Evolutionary conservation across 1,140 invertebrate species (phyloP).

Genomic region (Myzus persicae): DNA sequence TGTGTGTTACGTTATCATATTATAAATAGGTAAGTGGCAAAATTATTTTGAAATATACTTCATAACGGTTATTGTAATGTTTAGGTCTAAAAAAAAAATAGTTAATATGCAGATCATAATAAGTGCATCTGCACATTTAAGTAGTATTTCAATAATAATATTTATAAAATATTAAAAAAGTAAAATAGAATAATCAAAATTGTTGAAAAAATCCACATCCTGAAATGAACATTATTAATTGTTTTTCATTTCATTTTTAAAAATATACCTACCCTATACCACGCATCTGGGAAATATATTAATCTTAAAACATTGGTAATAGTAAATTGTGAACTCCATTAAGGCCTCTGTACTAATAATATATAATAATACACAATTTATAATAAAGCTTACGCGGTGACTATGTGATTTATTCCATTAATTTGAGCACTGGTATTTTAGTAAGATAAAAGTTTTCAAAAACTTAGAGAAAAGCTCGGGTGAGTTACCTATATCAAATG

Average conservation of each 20-base stretch:
- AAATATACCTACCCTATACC: neutral
- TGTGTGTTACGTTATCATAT: no score
- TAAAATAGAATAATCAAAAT: no score
- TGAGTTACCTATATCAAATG: neutral
- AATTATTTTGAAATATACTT: no score
- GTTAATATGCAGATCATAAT: no score
- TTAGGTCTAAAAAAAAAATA: no score
- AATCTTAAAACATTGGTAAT: neutral
- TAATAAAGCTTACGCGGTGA: neutral
- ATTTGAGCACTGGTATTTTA: neutral
- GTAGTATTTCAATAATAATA: neutral
- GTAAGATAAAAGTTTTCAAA: slow-evolving; percentile 15
- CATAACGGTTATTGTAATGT: no score
- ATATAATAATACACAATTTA: no score
- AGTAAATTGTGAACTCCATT: neutral
- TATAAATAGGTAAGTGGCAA: no score
- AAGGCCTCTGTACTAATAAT: neutral
- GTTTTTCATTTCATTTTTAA: neutral
- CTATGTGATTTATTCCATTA: neutral
- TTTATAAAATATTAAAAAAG: neutral
- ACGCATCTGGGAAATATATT: neutral
- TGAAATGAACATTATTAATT: neutral
- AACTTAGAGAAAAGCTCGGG: neutral
- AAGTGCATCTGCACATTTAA: neutral
- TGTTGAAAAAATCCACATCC: neutral